Conservation (phyloP, 2,113 vertebrate species). For the Dasypus novemcinctus region DNA sequence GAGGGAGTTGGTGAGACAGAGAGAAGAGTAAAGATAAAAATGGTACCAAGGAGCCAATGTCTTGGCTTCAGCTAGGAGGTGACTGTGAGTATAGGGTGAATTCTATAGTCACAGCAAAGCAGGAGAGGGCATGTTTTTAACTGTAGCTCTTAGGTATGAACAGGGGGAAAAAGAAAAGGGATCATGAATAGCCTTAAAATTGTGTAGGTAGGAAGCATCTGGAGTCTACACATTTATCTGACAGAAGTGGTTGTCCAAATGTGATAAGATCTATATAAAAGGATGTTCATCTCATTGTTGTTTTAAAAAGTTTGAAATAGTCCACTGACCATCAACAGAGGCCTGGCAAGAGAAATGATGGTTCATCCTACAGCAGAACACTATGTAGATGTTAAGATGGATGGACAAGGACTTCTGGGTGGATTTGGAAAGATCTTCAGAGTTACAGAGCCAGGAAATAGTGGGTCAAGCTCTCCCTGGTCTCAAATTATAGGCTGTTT, state of each 20-base stretch:
- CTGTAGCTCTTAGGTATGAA: not conserved
- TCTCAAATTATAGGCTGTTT: not conserved
- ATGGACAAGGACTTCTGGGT: not conserved
- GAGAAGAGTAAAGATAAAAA: not conserved
- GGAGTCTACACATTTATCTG: not conserved
- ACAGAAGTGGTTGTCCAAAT: not conserved
- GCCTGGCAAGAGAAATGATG: not conserved
- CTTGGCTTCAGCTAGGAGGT: not conserved
- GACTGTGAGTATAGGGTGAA: not conserved
- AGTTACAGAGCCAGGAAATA: not conserved
- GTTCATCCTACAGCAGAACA: not conserved
- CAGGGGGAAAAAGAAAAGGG: fast-evolving
- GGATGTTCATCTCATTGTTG: not conserved
- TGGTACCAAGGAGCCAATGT: not conserved
- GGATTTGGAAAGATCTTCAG: not conserved
- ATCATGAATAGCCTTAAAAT: not conserved
- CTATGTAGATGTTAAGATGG: not conserved
- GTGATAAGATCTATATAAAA: not conserved
- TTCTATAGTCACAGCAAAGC: not conserved
- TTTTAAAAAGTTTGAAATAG: not conserved
- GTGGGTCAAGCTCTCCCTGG: not conserved
- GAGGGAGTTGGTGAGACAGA: not conserved
- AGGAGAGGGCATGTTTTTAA: not conserved
- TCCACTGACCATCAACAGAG: not conserved
- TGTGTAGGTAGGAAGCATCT: not conserved